Percentiles rank a stretch among this genome's conserved stretches.
These are phyloP conservation scores for Hypothenemus hampei DNA, from an alignment of 1,140 invertebrate species.

Conservation along the genomic window DNA sequence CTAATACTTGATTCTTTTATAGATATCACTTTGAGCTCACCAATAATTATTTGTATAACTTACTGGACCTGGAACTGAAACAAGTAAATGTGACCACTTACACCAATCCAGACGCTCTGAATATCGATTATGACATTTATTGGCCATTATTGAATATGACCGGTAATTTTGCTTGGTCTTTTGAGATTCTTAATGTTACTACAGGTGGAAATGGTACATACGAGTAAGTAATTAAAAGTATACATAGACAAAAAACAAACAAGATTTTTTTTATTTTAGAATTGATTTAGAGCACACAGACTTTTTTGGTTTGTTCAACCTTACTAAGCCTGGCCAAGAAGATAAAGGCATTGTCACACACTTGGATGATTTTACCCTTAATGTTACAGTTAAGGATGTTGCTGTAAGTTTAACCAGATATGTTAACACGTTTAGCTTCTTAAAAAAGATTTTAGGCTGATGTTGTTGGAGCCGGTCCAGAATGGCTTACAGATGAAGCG, in stretches of 20 bases:
- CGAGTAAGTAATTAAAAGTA: constrained; percentile 1
- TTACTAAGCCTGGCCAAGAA: constrained; percentile 3
- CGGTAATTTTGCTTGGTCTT: not conserved
- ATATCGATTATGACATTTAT: constrained; percentile 8
- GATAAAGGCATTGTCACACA: not conserved
- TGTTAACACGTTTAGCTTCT: not conserved
- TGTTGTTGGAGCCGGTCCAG: not conserved
- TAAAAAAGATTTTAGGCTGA: constrained; percentile 3
- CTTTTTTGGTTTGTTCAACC: constrained; percentile 7
- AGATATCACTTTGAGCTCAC: constrained; percentile 3
- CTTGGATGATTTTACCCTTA: constrained; percentile 2
- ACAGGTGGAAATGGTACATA: constrained; percentile 3
- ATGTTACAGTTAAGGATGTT: not conserved
- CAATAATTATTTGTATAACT: not conserved
- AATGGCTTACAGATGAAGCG: not conserved
- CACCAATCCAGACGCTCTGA: not conserved
- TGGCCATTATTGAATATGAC: constrained; percentile 9
- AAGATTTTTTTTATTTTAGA: constrained; percentile 1
- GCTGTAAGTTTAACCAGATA: not conserved
- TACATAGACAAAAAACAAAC: too few relatives aligned
- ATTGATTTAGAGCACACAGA: constrained; percentile 3
- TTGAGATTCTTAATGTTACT: not conserved
- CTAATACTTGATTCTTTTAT: too few relatives aligned
- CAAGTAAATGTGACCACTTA: not conserved
- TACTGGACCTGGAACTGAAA: not conserved